Evolutionary conservation across 2,888 invertebrate species (phyloP).

Genomic region (Electrophaes corylata): DNA sequence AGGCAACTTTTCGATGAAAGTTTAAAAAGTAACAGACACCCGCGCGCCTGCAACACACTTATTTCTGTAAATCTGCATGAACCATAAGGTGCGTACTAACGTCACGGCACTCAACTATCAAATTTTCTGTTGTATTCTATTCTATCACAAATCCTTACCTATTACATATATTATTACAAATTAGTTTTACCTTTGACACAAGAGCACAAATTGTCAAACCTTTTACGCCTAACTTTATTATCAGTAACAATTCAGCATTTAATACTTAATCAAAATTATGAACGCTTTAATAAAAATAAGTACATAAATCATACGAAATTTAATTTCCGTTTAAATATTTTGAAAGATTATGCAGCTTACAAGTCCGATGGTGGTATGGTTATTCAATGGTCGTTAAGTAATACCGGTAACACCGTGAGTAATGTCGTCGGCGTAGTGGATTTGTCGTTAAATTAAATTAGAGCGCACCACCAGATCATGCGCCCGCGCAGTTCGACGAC

Average conservation of each 20-base stretch:
- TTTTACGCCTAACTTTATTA: constrained; percentile 42
- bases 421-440: constrained; percentile 61
- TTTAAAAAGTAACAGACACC: neutral
- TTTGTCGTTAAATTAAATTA: constrained; percentile 81
- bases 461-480: constrained; percentile 72
- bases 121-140: no score
- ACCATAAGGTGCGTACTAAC: no score
- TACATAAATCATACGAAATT: constrained; percentile 53
- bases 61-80: no score
- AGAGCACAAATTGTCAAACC: constrained; percentile 47
- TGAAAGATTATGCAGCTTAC: constrained; percentile 43
- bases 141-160: no score
- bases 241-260: constrained; percentile 44
- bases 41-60: neutral
- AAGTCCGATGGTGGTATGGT: constrained; percentile 37
- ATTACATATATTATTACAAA: no score
- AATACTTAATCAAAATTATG: constrained; percentile 55
- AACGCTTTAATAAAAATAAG: constrained; percentile 46
- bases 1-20: neutral
- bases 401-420: constrained; percentile 46
- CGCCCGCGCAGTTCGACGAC: constrained; percentile 84
- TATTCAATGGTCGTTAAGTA: constrained; percentile 58
- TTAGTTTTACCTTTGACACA: constrained; percentile 48
- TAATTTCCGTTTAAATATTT: constrained; percentile 49
- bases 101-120: no score